These are phyloP conservation scores for Drosophila stalkeri DNA, from an alignment of 2,888 invertebrate genomes.

Conservation along the genomic window DNA sequence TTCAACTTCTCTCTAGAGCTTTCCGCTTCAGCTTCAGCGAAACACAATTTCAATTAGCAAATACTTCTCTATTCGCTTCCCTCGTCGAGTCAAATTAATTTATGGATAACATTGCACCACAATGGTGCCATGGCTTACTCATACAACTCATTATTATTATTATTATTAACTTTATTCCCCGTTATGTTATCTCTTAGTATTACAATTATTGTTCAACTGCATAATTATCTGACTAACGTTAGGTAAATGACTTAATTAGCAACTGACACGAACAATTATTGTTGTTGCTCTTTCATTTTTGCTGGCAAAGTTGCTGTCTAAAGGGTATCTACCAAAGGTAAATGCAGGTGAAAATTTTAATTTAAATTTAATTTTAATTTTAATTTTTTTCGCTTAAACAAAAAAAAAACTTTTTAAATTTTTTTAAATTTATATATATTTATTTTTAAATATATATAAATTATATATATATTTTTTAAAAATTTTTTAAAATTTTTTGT, in stretches of 20 bases:
- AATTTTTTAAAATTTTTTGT: too few species aligned
- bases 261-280: conserved; percentile 1
- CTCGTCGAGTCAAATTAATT: not conserved
- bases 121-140: not conserved
- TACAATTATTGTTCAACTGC: not conserved
- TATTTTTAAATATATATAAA: too few species aligned
- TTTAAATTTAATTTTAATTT: too few species aligned
- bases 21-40: too few species aligned
- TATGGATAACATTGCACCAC: not conserved
- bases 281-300: conserved; percentile 5
- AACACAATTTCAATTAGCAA: not conserved
- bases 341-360: not conserved
- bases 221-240: conserved; percentile 5
- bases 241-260: conserved; percentile 1
- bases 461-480: too few species aligned
- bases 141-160: not conserved
- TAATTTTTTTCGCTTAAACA: too few species aligned
- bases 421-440: too few species aligned
- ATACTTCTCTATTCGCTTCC: not conserved
- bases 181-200: not conserved
- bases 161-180: not conserved
- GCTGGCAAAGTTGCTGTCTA: too few species aligned
- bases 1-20: not conserved
- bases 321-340: not conserved
- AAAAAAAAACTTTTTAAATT: too few species aligned